Percentiles rank a stretch among this genome's conserved stretches.
Conservation (phyloP, 2,113 vertebrate species). For the Misgurnus anguillicaudatus region DNA sequence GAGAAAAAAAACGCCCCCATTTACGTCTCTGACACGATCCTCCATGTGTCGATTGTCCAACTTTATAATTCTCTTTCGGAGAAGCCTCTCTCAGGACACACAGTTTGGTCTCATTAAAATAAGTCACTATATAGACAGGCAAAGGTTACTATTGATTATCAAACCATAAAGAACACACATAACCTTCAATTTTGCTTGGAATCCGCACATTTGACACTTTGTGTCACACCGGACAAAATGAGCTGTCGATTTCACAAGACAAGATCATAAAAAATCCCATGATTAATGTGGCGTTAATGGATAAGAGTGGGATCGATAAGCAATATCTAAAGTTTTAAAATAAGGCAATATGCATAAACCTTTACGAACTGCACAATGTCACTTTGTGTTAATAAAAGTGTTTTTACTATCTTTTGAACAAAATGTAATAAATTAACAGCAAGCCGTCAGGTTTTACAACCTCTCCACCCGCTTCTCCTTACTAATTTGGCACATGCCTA, state of each 20-base stretch:
- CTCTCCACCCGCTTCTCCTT: constrained; percentile 56
- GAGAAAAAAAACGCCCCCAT: constrained; percentile 48
- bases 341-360: constrained; percentile 69
- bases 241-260: constrained; percentile 52
- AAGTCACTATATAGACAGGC: constrained; percentile 16
- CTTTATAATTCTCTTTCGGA: constrained; percentile 67
- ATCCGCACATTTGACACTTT: constrained; percentile 50
- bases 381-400: constrained; percentile 76
- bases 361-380: constrained; percentile 80
- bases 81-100: constrained; percentile 48
- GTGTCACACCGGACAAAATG: constrained; percentile 64
- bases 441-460: constrained; percentile 69
- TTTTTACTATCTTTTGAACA: constrained; percentile 60
- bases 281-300: constrained; percentile 74
- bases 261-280: constrained; percentile 67
- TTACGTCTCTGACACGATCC: constrained; percentile 50
- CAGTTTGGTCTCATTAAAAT: constrained; percentile 51
- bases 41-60: constrained; percentile 47
- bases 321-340: constrained; percentile 77
- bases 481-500: constrained; percentile 79
- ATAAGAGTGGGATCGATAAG: constrained; percentile 75
- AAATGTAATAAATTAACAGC: constrained; percentile 71
- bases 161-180: constrained; percentile 62
- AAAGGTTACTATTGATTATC: constrained; percentile 56
- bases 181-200: constrained; percentile 64